phyloP scores from a whole-genome alignment of 2,888 invertebrate species.

The Girardia tigrina region DNA sequence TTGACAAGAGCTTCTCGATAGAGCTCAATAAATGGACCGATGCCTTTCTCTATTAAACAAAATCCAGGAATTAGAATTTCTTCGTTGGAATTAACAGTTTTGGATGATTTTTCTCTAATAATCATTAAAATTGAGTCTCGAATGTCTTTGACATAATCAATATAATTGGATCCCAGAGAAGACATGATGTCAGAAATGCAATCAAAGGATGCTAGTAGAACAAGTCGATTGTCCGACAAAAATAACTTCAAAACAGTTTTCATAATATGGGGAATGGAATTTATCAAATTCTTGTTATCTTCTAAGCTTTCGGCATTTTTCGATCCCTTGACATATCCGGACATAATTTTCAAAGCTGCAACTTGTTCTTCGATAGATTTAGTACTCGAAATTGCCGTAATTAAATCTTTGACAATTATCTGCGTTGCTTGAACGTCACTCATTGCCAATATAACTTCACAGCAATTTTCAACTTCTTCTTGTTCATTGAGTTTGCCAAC shows the following conservation, averaged over 20 bases:
- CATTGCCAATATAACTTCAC: slow-evolving; percentile 78
- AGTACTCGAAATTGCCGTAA: background rate
- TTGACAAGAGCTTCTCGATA: slow-evolving; percentile 89
- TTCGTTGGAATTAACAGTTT: slow-evolving; percentile 60
- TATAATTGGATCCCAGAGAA: background rate
- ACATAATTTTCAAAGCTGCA: background rate
- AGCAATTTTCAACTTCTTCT: slow-evolving; percentile 74
- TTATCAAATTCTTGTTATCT: background rate
- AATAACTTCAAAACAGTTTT: background rate
- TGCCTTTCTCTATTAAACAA: slow-evolving; percentile 75
- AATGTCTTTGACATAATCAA: slow-evolving; percentile 26
- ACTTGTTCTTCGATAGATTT: background rate
- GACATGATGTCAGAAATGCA: background rate
- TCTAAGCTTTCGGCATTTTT: background rate
- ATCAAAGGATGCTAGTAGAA: background rate
- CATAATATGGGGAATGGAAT: background rate
- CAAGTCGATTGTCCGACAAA: background rate
- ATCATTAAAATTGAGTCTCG: slow-evolving; percentile 4
- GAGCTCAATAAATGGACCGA: slow-evolving; percentile 78
- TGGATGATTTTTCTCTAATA: slow-evolving; percentile 54
- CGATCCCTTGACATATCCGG: background rate
- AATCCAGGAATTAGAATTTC: slow-evolving; percentile 66
- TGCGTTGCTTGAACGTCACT: slow-evolving; percentile 56
- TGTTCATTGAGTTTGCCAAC: slow-evolving; percentile 42
- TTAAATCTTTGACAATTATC: background rate